These are phyloP conservation scores for Galleria mellonella DNA, from an alignment of 1,140 invertebrate genomes.

Conservation along the genomic window DNA sequence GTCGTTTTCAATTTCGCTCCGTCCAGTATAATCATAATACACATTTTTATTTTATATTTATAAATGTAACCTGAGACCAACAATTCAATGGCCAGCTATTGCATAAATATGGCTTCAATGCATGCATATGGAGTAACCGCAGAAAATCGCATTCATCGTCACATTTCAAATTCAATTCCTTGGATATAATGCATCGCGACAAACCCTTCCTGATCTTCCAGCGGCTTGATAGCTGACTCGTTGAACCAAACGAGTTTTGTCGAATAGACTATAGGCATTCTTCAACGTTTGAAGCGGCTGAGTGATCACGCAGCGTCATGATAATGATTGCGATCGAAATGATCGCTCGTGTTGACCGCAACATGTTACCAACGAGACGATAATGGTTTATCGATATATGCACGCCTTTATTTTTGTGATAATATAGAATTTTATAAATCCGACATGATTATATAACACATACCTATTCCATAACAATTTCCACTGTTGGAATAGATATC, in stretches of 20 bases:
- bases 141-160: constrained; percentile 56
- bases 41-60: constrained; percentile 6
- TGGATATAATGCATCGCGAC: constrained; percentile 50
- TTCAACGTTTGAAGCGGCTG: constrained; percentile 38
- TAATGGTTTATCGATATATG: constrained; percentile 45
- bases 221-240: constrained; percentile 31
- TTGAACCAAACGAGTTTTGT: constrained; percentile 38
- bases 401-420: constrained; percentile 39
- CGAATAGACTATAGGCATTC: constrained; percentile 29
- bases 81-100: constrained; percentile 48
- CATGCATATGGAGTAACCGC: constrained; percentile 51
- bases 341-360: constrained; percentile 54
- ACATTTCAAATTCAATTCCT: constrained; percentile 60
- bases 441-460: constrained; percentile 22
- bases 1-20: constrained; percentile 15
- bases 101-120: constrained; percentile 59
- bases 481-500: too few relatives aligned
- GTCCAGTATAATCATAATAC: neutral
- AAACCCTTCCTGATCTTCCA: constrained; percentile 46
- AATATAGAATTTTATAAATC: constrained; percentile 37
- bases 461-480: too few relatives aligned
- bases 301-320: constrained; percentile 26
- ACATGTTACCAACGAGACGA: constrained; percentile 56
- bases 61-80: constrained; percentile 36
- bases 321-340: constrained; percentile 55